Evolutionary conservation across 2,113 vertebrate species (phyloP).

Genomic region (Cyprinodon brontotheroides): DNA sequence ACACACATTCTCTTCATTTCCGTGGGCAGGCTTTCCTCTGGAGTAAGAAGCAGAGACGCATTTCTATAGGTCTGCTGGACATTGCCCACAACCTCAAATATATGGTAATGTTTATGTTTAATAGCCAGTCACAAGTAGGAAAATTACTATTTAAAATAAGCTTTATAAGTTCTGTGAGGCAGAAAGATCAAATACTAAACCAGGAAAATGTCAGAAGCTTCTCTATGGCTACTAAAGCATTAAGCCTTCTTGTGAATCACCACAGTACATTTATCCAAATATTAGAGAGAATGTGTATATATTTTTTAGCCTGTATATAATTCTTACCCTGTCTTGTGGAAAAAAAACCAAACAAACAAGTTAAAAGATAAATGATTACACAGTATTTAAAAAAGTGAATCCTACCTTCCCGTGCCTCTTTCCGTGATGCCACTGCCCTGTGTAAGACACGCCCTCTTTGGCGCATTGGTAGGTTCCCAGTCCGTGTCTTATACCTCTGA

Average conservation of each 20-base stretch:
- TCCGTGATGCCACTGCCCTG: constrained; percentile 85
- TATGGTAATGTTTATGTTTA: not conserved
- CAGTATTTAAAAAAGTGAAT: not conserved
- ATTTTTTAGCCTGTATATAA: not conserved
- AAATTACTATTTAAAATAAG: not conserved
- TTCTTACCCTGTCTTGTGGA: not conserved
- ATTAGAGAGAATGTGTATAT: not conserved
- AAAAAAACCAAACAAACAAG: not conserved
- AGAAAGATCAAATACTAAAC: not conserved
- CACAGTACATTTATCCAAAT: not conserved
- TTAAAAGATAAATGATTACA: not conserved
- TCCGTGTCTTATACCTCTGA: constrained; percentile 82
- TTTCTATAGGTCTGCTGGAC: too few relatives aligned
- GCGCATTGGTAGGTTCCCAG: constrained; percentile 82
- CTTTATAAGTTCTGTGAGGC: not conserved
- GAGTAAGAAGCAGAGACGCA: too few relatives aligned
- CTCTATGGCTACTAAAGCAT: not conserved
- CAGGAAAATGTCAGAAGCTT: not conserved
- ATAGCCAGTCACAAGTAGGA: not conserved
- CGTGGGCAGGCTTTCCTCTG: too few relatives aligned
- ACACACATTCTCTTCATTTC: too few relatives aligned
- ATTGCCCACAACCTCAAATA: too few relatives aligned
- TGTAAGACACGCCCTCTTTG: constrained; percentile 73
- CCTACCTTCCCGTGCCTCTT: constrained; percentile 89
- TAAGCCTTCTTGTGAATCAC: not conserved